Conservation (phyloP, 2,113 vertebrate species). For the Microcebus tavaratra region DNA sequence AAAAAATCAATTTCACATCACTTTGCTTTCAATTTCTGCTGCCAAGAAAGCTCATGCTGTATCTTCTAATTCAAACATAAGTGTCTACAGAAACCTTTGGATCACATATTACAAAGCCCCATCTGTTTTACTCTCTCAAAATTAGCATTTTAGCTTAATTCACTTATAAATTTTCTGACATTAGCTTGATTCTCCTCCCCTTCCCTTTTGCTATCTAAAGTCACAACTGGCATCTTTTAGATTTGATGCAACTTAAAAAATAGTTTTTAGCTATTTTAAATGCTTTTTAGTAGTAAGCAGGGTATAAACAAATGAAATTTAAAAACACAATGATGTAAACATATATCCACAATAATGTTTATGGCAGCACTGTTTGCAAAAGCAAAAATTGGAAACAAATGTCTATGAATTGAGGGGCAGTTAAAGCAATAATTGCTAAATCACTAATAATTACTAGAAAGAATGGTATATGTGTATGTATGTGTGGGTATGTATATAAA, state of each 20-base stretch:
- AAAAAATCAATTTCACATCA: conserved; percentile 27
- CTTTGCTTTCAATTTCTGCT: conserved; percentile 61
- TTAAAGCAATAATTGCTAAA: neutral
- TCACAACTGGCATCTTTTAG: conserved; percentile 37
- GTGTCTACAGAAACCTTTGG: conserved; percentile 51
- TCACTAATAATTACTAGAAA: neutral
- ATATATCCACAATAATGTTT: neutral
- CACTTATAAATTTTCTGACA: conserved; percentile 45
- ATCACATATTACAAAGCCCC: conserved; percentile 1
- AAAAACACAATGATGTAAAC: neutral
- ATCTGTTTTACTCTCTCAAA: conserved; percentile 50
- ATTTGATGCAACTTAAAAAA: conserved; percentile 47
- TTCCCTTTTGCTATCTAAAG: conserved; percentile 40
- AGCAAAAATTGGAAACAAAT: conserved; percentile 30
- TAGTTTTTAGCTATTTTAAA: conserved; percentile 51
- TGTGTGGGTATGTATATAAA: neutral
- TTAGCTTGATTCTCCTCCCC: neutral
- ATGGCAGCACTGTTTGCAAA: neutral
- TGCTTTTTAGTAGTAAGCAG: conserved; percentile 17
- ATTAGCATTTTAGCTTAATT: conserved; percentile 47
- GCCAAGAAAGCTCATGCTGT: neutral
- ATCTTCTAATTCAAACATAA: conserved; percentile 46
- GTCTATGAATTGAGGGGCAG: neutral
- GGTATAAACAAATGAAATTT: conserved; percentile 14
- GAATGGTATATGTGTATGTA: neutral